These are phyloP conservation scores for Trematomus bernacchii DNA, from an alignment of 2,797 vertebrate genomes.

Conservation along the genomic window DNA sequence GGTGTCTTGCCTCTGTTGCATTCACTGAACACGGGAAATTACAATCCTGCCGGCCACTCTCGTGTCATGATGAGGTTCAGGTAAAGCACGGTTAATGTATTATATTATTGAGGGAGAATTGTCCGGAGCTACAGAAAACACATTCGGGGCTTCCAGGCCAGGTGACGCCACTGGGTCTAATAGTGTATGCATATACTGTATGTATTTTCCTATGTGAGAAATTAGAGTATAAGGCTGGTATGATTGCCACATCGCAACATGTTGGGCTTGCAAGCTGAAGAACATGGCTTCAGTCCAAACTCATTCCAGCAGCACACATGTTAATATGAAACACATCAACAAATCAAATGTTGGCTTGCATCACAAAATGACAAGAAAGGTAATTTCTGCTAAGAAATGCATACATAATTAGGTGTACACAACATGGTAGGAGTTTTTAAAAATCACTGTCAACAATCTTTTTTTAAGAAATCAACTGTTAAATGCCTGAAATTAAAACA, in stretches of 20 bases:
- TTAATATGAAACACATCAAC: not conserved
- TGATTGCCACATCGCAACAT: not conserved
- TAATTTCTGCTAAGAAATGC: not conserved
- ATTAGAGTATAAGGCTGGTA: not conserved
- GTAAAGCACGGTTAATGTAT: too few relatives aligned
- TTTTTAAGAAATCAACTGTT: not conserved
- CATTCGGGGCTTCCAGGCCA: too few relatives aligned
- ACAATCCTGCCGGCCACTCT: too few relatives aligned
- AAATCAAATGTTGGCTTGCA: not conserved
- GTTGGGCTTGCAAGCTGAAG: constrained; percentile 5
- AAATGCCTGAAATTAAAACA: not conserved
- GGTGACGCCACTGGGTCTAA: not conserved
- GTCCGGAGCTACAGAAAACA: too few relatives aligned
- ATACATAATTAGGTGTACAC: not conserved
- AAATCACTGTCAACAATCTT: too few relatives aligned
- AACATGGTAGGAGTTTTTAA: not conserved
- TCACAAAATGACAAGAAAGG: not conserved
- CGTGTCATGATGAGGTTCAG: too few relatives aligned
- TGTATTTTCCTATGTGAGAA: not conserved
- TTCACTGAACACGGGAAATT: too few relatives aligned
- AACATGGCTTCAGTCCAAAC: constrained; percentile 1
- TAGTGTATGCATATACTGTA: not conserved
- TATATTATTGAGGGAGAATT: too few relatives aligned
- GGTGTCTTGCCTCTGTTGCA: too few relatives aligned
- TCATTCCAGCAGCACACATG: not conserved